These are phyloP conservation scores for Aurelia aurita complex sp. Pacific DNA, from an alignment of 30 jellyfish, hydroid and myxozoan species.

Conservation along the genomic window DNA sequence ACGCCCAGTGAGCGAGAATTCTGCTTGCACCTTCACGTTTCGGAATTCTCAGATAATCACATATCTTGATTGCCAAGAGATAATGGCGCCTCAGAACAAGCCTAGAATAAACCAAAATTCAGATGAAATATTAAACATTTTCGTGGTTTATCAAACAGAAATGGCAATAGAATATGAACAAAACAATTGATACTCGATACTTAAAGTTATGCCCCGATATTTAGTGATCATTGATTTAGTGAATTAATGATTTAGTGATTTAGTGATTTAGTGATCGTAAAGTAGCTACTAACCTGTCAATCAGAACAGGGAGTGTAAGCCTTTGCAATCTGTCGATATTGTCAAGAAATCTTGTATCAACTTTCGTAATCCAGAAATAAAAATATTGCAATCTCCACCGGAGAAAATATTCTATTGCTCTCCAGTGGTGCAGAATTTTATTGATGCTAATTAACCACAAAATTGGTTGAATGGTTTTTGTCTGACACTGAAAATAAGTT, in stretches of 20 bases:
- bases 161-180: too few relatives aligned
- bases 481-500: too few relatives aligned
- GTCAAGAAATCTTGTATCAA: slow-evolving; percentile 28
- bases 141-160: too few relatives aligned
- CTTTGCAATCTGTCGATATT: slow-evolving; percentile 59
- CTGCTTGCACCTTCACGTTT: slow-evolving; percentile 97
- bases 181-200: too few relatives aligned
- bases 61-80: slow-evolving; percentile 80
- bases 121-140: background rate
- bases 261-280: background rate
- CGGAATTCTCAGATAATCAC: slow-evolving; percentile 86
- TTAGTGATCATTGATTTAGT: too few relatives aligned
- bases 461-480: too few relatives aligned
- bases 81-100: slow-evolving; percentile 87
- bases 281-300: slow-evolving; percentile 78
- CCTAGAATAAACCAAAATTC: slow-evolving; percentile 27
- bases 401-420: too few relatives aligned
- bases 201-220: too few relatives aligned
- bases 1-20: slow-evolving; percentile 98
- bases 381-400: too few relatives aligned
- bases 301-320: slow-evolving; percentile 85
- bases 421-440: too few relatives aligned
- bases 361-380: background rate
- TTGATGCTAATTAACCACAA: too few relatives aligned
- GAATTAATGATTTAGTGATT: too few relatives aligned